These are phyloP conservation scores for Schizothorax lantsangensis DNA, from an alignment of 2,797 vertebrate genomes.

Conservation along the genomic window DNA sequence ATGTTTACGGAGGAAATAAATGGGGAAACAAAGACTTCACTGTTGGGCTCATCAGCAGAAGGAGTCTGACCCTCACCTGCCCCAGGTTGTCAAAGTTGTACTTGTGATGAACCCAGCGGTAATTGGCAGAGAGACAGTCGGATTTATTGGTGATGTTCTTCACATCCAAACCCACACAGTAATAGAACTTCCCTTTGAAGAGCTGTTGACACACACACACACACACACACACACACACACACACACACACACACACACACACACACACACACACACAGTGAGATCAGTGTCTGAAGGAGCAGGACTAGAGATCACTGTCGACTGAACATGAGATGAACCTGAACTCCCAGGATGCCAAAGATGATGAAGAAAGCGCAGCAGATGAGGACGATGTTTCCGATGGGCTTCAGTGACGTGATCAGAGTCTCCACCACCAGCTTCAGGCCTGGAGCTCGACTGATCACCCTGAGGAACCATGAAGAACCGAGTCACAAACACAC, in stretches of 20 bases:
- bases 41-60: too few species aligned
- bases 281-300: neutral
- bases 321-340: conserved; percentile 71
- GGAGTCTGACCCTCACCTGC: conserved; percentile 79
- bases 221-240: conserved; percentile 34
- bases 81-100: conserved; percentile 99
- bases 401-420: conserved; percentile 90
- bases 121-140: conserved; percentile 88
- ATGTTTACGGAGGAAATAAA: neutral
- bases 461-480: conserved; percentile 77
- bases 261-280: conserved; percentile 36
- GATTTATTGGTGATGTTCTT: conserved; percentile 96
- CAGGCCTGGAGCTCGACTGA: conserved; percentile 87
- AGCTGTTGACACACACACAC: conserved; percentile 76
- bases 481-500: neutral
- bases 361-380: conserved; percentile 93
- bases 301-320: neutral
- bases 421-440: conserved; percentile 90
- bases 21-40: neutral
- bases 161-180: conserved; percentile 91
- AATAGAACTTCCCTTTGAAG: conserved; percentile 98
- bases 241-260: conserved; percentile 18
- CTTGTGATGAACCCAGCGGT: conserved; percentile 97
- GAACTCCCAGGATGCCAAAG: conserved; percentile 89
- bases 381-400: conserved; percentile 90